Evolutionary conservation across 2,888 invertebrate genomes (phyloP), one percentile per base, ranked within the genome.

Genomic region (Belgica antarctica): DNA sequence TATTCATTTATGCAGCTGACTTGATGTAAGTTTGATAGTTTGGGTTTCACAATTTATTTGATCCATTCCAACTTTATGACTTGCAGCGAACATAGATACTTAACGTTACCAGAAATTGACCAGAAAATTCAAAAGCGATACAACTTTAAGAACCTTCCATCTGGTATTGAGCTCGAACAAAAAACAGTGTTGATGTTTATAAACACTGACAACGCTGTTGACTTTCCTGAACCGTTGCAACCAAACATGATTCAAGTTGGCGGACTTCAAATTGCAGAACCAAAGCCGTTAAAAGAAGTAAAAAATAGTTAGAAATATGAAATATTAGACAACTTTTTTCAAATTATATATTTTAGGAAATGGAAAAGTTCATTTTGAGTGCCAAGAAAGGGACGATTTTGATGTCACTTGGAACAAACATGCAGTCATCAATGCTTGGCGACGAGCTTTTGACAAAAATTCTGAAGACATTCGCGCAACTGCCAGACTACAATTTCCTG

Each of bases 341-440:
- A 31, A 31, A 31, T 31, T 31, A 8, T n/a, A n/a, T 31, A 12
- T 5, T 46, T 46, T n/a, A 46, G 52, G 75, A 75, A 34, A 41
- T 75, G 2, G 57, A 75, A 70, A 62, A 68, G 3, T 74, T 71
- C 63, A 62, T 74, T 24, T 71, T 73, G 27, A 52, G 24, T 5
- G 70, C 41, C 1, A 62, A 57, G 27, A 65, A 72, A 31, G 72
- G 71, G 17, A 24, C 63, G 8, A 19, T 72, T 25, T 41, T 72
- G 19, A 69, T 72, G 57, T 65, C 65, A 8, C 28, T 72, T 19
- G 72, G 72, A 17, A 72, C 71, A 17, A 72, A 72, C 47, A 24
- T 72, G 12, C 47, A 47, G 10, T 57, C 47, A 8, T 31, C 57
- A 12, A 19, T 46, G 36, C 27, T 72, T 2, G 70, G 62, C 8